phyloP scores from a whole-genome alignment of 2,113 vertebrate genomes.

The Chrysemys picta region DNA sequence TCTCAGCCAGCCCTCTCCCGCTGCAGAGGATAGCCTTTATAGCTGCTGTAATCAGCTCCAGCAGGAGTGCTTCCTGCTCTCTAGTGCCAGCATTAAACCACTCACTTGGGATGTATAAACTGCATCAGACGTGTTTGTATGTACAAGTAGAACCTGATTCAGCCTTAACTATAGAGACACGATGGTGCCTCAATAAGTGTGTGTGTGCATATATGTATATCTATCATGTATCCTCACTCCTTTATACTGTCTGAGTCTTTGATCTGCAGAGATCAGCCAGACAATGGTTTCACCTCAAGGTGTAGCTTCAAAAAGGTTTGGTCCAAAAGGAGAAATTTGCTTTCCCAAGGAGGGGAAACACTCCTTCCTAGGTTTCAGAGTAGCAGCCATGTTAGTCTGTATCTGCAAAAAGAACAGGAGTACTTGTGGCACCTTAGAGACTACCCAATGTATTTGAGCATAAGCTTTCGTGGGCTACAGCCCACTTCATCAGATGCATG shows the following conservation, averaged over 20 bases:
- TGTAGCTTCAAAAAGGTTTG: not conserved
- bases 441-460: too few relatives aligned
- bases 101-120: rapidly evolving
- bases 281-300: not conserved
- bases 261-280: not conserved
- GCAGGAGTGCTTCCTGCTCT: not conserved
- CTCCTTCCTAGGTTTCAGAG: too few relatives aligned
- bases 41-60: not conserved
- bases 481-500: too few relatives aligned
- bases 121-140: not conserved
- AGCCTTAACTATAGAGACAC: rapidly evolving
- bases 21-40: not conserved
- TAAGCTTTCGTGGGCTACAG: too few relatives aligned
- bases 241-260: not conserved
- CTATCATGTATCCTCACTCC: not conserved
- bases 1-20: not conserved
- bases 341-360: too few relatives aligned
- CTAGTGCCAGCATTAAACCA: not conserved
- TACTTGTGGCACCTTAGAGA: too few relatives aligned
- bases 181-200: rapidly evolving
- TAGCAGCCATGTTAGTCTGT: too few relatives aligned
- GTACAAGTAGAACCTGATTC: not conserved
- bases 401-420: too few relatives aligned
- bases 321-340: not conserved
- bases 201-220: rapidly evolving